Evolutionary conservation across 2,797 vertebrate genomes (phyloP).

Genomic region (Columba guinea): DNA sequence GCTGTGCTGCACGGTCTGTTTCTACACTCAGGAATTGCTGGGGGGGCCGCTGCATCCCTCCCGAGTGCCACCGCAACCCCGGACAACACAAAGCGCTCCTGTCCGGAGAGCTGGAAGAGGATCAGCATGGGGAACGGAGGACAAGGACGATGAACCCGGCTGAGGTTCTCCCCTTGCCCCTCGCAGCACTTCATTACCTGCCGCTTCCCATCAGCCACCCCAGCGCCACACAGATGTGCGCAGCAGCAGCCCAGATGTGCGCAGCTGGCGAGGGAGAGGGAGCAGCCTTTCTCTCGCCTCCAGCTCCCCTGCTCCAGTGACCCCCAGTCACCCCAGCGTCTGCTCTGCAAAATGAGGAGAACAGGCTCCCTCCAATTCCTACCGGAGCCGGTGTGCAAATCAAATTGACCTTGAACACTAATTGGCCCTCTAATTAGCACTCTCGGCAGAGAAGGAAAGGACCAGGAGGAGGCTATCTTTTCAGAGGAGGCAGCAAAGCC

Average conservation of each 20-base stretch:
- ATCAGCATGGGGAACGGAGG: background rate
- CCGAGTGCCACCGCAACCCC: background rate
- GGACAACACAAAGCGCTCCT: background rate
- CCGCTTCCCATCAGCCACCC: background rate
- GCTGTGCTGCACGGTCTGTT: fast-evolving
- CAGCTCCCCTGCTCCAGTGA: background rate
- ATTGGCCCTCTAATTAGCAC: slow-evolving; percentile 39
- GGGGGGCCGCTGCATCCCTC: background rate
- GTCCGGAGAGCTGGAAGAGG: background rate
- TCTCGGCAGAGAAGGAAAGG: background rate
- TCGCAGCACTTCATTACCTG: background rate
- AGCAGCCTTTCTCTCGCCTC: background rate
- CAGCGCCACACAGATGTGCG: background rate
- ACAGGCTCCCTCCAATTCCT: background rate
- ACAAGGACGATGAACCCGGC: background rate
- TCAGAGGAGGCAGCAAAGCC: background rate
- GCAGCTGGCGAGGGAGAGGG: background rate
- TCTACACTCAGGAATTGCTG: fast-evolving
- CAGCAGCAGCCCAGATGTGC: slow-evolving; percentile 30
- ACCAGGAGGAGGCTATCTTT: background rate
- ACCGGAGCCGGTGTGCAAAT: background rate
- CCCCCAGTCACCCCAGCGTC: background rate
- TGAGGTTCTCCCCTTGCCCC: background rate
- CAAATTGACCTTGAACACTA: slow-evolving; percentile 43
- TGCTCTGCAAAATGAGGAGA: background rate